These are phyloP conservation scores for Panulirus ornatus DNA, from an alignment of 1,140 invertebrate species.

Conservation along the genomic window DNA sequence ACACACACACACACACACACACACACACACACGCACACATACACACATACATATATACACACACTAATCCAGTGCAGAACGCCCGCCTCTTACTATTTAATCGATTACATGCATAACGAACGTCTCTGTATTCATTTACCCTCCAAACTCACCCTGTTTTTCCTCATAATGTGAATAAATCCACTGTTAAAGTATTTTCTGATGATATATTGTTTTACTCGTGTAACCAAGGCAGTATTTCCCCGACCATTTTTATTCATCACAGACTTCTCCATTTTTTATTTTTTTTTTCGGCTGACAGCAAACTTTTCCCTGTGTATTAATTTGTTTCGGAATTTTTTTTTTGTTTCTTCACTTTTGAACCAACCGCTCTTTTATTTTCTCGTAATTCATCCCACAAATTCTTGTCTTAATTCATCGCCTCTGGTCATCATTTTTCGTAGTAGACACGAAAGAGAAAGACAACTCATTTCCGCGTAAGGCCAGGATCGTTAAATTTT, in stretches of 20 bases:
- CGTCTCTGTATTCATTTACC: too few relatives aligned
- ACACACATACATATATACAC: background rate
- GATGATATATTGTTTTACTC: too few relatives aligned
- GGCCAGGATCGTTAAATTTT: background rate
- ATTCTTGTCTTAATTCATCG: background rate
- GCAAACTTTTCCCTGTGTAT: background rate
- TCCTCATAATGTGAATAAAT: too few relatives aligned
- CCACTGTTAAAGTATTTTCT: too few relatives aligned
- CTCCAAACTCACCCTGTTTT: too few relatives aligned
- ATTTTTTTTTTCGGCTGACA: background rate
- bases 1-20: constrained; percentile 29
- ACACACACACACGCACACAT: constrained; percentile 20
- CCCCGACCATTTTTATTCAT: too few relatives aligned
- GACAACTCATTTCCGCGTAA: background rate
- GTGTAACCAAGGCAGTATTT: too few relatives aligned
- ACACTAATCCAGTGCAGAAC: too few relatives aligned
- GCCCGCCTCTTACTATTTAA: too few relatives aligned
- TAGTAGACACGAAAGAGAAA: background rate
- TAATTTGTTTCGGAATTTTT: background rate
- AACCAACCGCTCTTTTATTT: background rate
- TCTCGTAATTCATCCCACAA: background rate
- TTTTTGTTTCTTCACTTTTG: background rate
- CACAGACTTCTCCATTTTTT: constrained; percentile 7
- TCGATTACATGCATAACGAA: too few relatives aligned
- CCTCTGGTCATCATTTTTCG: background rate